Conservation (phyloP, 2,888 invertebrate species). For the Athalia cordata region DNA sequence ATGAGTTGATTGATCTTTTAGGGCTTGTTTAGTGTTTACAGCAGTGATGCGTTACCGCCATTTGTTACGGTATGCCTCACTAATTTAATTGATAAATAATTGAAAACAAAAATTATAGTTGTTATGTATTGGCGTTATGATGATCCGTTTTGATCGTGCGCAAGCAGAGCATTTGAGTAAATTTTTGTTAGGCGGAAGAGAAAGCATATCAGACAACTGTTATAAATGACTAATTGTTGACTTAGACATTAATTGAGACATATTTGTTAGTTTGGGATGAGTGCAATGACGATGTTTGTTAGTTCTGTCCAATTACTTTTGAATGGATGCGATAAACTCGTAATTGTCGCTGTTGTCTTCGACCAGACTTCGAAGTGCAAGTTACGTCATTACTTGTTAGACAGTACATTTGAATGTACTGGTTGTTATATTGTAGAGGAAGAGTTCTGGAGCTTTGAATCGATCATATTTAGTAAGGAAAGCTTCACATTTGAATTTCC, state of each 20-base stretch:
- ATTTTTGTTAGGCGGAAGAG: slow-evolving; percentile 54
- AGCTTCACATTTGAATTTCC: slow-evolving; percentile 4
- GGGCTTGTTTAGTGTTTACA: slow-evolving; percentile 58
- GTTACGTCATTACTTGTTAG: slow-evolving; percentile 32
- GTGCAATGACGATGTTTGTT: slow-evolving; percentile 65
- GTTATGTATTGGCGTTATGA: slow-evolving; percentile 13
- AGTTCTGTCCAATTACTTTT: slow-evolving; percentile 36
- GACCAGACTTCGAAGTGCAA: slow-evolving; percentile 25
- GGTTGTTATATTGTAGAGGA: slow-evolving; percentile 37
- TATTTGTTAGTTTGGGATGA: slow-evolving; percentile 65
- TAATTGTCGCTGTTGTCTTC: slow-evolving; percentile 24
- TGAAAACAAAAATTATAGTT: slow-evolving; percentile 27
- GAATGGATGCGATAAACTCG: slow-evolving; percentile 30
- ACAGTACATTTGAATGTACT: slow-evolving; percentile 38
- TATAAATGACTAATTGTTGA: slow-evolving; percentile 69
- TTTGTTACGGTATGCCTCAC: slow-evolving; percentile 63
- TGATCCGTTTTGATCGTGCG: slow-evolving; percentile 13
- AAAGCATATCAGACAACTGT: slow-evolving; percentile 72
- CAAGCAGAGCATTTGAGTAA: slow-evolving; percentile 45
- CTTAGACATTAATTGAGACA: slow-evolving; percentile 57
- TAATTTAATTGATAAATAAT: slow-evolving; percentile 51
- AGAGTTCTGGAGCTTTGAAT: slow-evolving; percentile 33
- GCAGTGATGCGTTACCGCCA: slow-evolving; percentile 63
- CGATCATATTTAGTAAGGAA: slow-evolving; percentile 5
- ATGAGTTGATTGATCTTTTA: slow-evolving; percentile 52